Evolutionary conservation across 2,113 vertebrate species (phyloP), one percentile per base, ranked within the genome.

Genomic region (Scolopax mira): DNA sequence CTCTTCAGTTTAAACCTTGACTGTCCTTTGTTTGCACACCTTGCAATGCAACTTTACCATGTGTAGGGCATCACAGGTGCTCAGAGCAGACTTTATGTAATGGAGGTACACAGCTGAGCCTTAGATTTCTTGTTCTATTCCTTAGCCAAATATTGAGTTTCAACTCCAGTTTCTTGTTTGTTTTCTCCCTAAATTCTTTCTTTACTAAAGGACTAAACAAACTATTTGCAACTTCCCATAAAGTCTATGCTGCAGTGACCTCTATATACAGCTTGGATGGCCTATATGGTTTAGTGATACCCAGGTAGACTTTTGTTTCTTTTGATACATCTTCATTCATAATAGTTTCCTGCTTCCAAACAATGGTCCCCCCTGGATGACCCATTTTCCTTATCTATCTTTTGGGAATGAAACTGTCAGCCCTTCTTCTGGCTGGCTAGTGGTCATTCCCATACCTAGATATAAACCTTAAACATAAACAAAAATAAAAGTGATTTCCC

Each of bases 1-100:
- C 10, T 90, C 7, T 35, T 6, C 11, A 25, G 6, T 31, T 48
- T 67, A 18, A 72, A 12, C 8, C 13, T 57, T 0, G 0, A 3
- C 17, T 62, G 35, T 24, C 18, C 46, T 88, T 57, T 64, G 9
- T 49, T 79, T 67, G 23, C 58, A 37, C 5, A 14, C 15, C 31
- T 78, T 25, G 9, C 35, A 28, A 28, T 25, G 25, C 16, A 57
- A 4, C 39, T 35, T 61, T 24, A 46, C 9, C 12, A 28, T 11
- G n/a, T 39, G 28, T 5, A n/a, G 28, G 18, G 14, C 23, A 4
- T 33, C 18, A 13, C 2, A 2, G 18, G 18, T 46, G 21, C 52
- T 51, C 18, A 46, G 33, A 67, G 42, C 52, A 57, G 55, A 46
- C 23, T 60, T 9, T 74, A 1, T 60, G 28, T 11, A 52, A 8